Evolutionary conservation across 2,113 vertebrate species (phyloP).

Genomic region (Pelodiscus sinensis): DNA sequence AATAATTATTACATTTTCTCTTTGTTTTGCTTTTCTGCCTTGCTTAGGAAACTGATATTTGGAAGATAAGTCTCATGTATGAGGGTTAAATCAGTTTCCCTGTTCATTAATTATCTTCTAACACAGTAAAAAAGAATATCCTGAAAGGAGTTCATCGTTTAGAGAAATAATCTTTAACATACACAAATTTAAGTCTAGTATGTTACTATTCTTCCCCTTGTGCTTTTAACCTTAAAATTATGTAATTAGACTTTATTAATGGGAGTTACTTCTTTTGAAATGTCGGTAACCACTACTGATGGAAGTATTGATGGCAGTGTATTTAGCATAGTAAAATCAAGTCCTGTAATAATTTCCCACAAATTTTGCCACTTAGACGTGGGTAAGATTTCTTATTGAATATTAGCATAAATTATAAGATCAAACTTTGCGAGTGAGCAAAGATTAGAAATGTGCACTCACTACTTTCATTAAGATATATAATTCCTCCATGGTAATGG

Average conservation of each 20-base stretch:
- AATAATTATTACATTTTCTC: not conserved
- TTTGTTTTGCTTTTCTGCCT: not conserved
- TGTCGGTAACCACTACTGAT: not conserved
- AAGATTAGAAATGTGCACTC: not conserved
- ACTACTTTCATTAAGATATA: not conserved
- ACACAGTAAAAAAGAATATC: fast-evolving
- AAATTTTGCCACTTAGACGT: not conserved
- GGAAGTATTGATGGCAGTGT: not conserved
- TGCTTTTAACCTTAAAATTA: not conserved
- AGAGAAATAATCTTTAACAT: not conserved
- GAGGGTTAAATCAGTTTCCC: not conserved
- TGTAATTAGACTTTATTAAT: not conserved
- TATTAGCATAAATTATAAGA: not conserved
- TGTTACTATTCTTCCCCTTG: not conserved
- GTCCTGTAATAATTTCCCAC: not conserved
- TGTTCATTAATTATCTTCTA: not conserved
- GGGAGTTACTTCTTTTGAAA: not conserved
- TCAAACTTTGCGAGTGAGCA: not conserved
- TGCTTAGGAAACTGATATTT: not conserved
- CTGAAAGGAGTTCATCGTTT: not conserved
- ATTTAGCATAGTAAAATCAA: fast-evolving
- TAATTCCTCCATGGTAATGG: not conserved
- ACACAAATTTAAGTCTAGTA: fast-evolving
- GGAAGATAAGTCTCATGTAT: not conserved
- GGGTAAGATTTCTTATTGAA: not conserved